Conservation (phyloP, 1,140 invertebrate genomes). For the Drosophila burlai region DNA sequence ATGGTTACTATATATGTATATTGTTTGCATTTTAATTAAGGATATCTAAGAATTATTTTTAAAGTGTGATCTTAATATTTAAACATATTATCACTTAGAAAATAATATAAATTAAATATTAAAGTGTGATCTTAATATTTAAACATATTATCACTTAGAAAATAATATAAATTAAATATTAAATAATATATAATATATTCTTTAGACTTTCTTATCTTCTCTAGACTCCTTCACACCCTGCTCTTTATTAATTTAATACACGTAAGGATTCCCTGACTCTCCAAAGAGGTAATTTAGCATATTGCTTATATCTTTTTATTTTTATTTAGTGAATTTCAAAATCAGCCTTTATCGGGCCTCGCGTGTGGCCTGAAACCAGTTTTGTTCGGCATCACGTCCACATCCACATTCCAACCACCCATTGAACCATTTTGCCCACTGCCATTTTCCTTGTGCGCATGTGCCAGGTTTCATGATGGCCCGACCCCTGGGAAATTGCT, state of each 20-base stretch:
- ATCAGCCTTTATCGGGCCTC: slow-evolving; percentile 41
- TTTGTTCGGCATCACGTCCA: slow-evolving; percentile 9
- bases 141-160: background rate
- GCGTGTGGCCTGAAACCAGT: slow-evolving; percentile 49
- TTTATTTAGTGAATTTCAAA: slow-evolving; percentile 25
- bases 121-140: background rate
- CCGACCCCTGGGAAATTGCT: slow-evolving; percentile 34
- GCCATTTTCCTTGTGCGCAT: slow-evolving; percentile 50
- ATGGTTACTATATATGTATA: background rate
- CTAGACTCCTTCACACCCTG: background rate
- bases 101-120: too few species aligned
- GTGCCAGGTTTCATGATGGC: slow-evolving; percentile 46
- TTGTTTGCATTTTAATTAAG: background rate
- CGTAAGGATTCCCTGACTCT: background rate
- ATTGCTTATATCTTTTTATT: slow-evolving; percentile 9
- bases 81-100: background rate
- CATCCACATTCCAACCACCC: slow-evolving; percentile 30
- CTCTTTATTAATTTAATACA: background rate
- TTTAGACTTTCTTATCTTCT: background rate
- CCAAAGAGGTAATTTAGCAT: slow-evolving; percentile 6
- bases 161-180: background rate
- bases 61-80: background rate
- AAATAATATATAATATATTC: background rate
- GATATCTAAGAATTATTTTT: background rate
- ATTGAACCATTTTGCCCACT: slow-evolving; percentile 25